Base-by-base conservation (phyloP, 2,797 vertebrate species). In the Danio choprae region DNA sequence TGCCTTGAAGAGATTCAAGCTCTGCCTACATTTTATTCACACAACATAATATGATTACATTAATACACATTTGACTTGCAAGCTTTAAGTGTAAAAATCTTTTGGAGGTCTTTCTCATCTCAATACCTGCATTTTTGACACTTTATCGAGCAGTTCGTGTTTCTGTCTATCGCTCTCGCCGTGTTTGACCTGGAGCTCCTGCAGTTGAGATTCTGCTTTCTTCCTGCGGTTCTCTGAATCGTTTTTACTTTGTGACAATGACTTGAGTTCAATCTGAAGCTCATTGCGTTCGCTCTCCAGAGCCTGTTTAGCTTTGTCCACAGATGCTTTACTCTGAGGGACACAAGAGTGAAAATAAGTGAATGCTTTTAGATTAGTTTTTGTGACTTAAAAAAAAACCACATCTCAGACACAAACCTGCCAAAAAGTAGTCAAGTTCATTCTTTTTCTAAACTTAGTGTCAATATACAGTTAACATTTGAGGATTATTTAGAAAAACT, bases 191-290 rank as follows among this genome's bases (percentile, higher is more conserved):
- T 96, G 97, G 74, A 99, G 88, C 81, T 99, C 98, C 77, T 98
- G 97, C 2, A 97, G 92, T 84, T 97, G 97, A 1, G 92, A 74
- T 73, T 99, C 97, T 0, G 96, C 94, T 79, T 99, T 99, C 91
- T 99, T 99, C 88, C 97, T 95, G 84, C 97, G 95, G 72, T 97
- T 94, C 77, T 99, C 97, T 0, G 96, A 97, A 8, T 99, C 98
- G 0, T 88, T 87, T 89, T 97, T 98, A 68, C 95, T 91, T 81
- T 98, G 96, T 50, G 94, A 95, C 83, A 98, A 87, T 0, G 93
- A 94, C 90, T 98, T 93, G 81, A 99, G 84, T 87, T 99, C 98
- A 0, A 96, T 97, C 6, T 95, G 93, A 84, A 99, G 79, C 88
- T 99, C 98, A 4, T 92, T 95, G 65, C 93, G 94, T 86, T 99